Conservation (phyloP, 2,797 vertebrate species). For the Triplophysa bombifrons region DNA sequence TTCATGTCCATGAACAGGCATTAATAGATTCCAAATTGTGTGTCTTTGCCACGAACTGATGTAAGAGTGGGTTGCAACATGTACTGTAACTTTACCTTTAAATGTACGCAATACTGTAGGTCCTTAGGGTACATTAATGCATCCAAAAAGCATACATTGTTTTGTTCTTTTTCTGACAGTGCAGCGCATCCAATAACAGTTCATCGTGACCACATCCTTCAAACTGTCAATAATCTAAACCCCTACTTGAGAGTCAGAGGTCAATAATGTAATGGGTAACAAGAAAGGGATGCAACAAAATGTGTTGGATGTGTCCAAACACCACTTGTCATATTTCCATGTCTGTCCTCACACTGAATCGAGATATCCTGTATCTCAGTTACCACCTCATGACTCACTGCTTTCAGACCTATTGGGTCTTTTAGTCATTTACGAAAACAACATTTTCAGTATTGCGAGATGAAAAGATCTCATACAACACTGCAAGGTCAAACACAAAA, state of each 20-base stretch:
- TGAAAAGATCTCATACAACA: neutral
- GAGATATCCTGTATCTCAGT: slow-evolving; percentile 25
- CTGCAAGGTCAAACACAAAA: slow-evolving; percentile 12
- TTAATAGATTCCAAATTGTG: too few relatives aligned
- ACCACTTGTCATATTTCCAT: slow-evolving; percentile 39
- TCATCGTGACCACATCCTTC: neutral
- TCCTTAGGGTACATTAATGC: too few relatives aligned
- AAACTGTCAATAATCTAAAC: neutral
- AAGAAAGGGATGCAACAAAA: neutral
- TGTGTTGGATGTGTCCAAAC: neutral
- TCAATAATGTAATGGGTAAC: neutral
- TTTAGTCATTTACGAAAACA: slow-evolving; percentile 32
- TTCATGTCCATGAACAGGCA: too few relatives aligned
- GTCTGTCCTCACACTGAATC: slow-evolving; percentile 49
- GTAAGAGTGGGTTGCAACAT: too few relatives aligned
- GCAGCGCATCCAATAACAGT: neutral
- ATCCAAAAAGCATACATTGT: too few relatives aligned
- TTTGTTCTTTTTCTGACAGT: neutral
- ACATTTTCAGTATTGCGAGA: slow-evolving; percentile 2
- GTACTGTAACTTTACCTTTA: too few relatives aligned
- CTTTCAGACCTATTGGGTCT: neutral
- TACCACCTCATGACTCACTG: slow-evolving; percentile 24
- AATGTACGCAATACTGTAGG: too few relatives aligned
- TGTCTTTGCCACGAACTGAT: too few relatives aligned
- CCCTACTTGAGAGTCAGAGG: neutral